Evolutionary conservation across 2,113 vertebrate genomes (phyloP).

Genomic region (Elaphurus davidianus): DNA sequence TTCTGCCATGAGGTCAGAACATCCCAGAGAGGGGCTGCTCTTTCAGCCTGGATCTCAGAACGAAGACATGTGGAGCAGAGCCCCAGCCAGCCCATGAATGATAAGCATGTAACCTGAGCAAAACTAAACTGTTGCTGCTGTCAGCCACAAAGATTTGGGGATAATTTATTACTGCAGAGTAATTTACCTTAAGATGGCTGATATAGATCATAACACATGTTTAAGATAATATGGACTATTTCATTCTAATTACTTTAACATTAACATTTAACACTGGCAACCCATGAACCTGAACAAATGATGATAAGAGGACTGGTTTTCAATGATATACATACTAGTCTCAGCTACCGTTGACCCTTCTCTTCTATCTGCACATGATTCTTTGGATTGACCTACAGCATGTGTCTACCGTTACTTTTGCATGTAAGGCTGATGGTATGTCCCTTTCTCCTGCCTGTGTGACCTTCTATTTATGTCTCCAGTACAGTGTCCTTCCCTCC

Average conservation of each 20-base stretch:
- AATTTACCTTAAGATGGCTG: slow-evolving; percentile 4
- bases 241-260: slow-evolving; percentile 7
- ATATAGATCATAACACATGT: neutral
- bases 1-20: neutral
- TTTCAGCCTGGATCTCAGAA: neutral
- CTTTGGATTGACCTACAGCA: neutral
- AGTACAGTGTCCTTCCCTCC: neutral
- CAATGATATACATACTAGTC: neutral
- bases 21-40: neutral
- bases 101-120: neutral
- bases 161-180: slow-evolving; percentile 12
- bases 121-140: neutral
- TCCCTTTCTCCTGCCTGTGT: neutral
- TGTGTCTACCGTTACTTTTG: neutral
- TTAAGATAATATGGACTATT: slow-evolving; percentile 19
- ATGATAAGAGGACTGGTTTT: neutral
- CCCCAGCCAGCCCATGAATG: neutral
- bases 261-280: neutral
- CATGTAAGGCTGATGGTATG: neutral
- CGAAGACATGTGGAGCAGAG: neutral
- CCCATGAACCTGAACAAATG: neutral
- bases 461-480: neutral
- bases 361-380: neutral
- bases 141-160: neutral
- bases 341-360: neutral